Conservation (phyloP, 2,113 vertebrate genomes). For the Charina bottae region DNA sequence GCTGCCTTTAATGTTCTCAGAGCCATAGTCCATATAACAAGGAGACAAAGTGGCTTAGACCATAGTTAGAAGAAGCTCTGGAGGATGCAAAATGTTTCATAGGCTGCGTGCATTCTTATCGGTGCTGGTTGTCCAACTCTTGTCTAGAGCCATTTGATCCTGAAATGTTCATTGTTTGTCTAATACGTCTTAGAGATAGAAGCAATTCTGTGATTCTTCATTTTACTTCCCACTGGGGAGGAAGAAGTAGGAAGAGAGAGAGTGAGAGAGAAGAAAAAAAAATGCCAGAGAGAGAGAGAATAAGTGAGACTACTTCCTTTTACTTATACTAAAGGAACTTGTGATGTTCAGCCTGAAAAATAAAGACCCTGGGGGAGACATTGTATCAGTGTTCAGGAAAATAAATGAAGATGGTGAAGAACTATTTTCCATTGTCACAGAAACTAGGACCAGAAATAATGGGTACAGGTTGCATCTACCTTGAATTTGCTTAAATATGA, state of each 20-base stretch:
- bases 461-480: not conserved
- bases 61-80: not conserved
- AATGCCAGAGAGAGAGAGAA: not conserved
- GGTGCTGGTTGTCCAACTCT: not conserved
- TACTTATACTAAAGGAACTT: not conserved
- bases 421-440: not conserved
- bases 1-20: not conserved
- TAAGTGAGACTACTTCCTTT: not conserved
- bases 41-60: not conserved
- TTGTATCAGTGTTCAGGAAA: not conserved
- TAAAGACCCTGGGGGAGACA: not conserved
- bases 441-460: not conserved
- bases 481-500: not conserved
- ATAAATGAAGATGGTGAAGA: not conserved
- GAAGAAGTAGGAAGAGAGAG: not conserved
- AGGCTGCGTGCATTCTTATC: not conserved
- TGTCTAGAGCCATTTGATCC: not conserved
- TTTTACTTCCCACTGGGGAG: not conserved
- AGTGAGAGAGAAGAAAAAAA: not conserved
- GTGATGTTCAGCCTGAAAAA: not conserved
- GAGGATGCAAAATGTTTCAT: not conserved
- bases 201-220: not conserved
- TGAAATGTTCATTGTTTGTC: not conserved
- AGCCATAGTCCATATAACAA: not conserved
- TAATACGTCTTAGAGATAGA: not conserved